phyloP scores from a whole-genome alignment of 2,888 invertebrate species.

The Melanostoma mellinum region DNA sequence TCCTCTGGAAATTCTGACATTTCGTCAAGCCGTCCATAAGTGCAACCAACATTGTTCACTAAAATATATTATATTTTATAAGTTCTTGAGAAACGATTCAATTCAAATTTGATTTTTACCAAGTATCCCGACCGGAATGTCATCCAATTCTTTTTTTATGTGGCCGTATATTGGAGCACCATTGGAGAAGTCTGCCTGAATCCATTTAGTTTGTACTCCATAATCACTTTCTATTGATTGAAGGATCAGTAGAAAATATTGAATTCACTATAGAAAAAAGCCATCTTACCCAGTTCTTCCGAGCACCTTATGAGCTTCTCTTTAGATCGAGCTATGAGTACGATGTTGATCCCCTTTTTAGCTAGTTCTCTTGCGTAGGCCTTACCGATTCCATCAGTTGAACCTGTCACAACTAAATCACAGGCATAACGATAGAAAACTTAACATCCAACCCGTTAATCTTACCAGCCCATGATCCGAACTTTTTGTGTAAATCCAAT shows the following conservation, averaged over 20 bases:
- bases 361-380: slow-evolving; percentile 92
- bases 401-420: slow-evolving; percentile 90
- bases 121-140: slow-evolving; percentile 90
- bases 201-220: slow-evolving; percentile 86
- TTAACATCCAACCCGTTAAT: slow-evolving; percentile 55
- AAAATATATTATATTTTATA: slow-evolving; percentile 76
- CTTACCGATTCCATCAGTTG: slow-evolving; percentile 95
- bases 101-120: slow-evolving; percentile 83
- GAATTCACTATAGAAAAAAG: neutral
- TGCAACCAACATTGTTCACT: slow-evolving; percentile 86
- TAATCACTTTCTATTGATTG: slow-evolving; percentile 82
- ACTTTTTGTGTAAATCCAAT: slow-evolving; percentile 84
- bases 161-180: slow-evolving; percentile 87
- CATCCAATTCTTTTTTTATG: slow-evolving; percentile 87
- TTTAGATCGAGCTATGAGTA: slow-evolving; percentile 89
- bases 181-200: slow-evolving; percentile 89
- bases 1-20: slow-evolving; percentile 87
- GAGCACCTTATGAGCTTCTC: slow-evolving; percentile 88
- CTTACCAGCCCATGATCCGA: slow-evolving; percentile 93
- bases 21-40: slow-evolving; percentile 87
- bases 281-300: slow-evolving; percentile 86
- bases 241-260: neutral
- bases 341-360: slow-evolving; percentile 87
- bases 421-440: neutral
- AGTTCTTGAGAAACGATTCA: too few relatives aligned